Conservation (phyloP, 2,113 vertebrate species). For the Catagonus wagneri region DNA sequence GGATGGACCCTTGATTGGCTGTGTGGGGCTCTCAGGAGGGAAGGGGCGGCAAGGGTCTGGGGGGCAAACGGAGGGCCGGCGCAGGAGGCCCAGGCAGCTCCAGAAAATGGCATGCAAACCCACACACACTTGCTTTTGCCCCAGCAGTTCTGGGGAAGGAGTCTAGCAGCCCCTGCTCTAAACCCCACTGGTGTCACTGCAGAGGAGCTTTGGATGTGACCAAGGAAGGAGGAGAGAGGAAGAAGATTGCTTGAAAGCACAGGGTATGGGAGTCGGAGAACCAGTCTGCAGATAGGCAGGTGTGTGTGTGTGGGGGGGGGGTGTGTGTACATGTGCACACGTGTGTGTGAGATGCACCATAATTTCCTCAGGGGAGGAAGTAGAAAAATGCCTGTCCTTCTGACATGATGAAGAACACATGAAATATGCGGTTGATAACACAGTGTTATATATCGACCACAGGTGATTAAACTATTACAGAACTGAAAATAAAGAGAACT, state of each 20-base stretch:
- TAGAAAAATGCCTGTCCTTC: slow-evolving; percentile 17
- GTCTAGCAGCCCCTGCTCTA: neutral
- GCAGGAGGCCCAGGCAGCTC: neutral
- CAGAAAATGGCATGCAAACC: neutral
- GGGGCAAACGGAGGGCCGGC: neutral
- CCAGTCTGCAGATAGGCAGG: neutral
- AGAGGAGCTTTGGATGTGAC: neutral
- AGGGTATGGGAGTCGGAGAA: neutral
- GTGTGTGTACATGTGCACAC: neutral
- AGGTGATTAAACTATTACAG: neutral
- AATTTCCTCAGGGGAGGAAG: neutral
- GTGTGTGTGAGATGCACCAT: neutral
- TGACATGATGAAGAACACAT: neutral
- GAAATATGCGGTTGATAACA: neutral
- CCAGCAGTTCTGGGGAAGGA: neutral
- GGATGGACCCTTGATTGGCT: neutral
- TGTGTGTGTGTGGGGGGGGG: neutral
- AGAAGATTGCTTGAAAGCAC: neutral
- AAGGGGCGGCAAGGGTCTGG: neutral
- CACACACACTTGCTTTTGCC: neutral
- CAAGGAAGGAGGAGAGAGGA: neutral
- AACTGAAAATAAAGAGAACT: neutral
- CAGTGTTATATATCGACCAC: neutral
- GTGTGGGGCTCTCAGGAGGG: neutral
- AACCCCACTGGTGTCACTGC: neutral